phyloP scores from a whole-genome alignment of 1,140 invertebrate genomes.

The Drosophila lacertosa region DNA sequence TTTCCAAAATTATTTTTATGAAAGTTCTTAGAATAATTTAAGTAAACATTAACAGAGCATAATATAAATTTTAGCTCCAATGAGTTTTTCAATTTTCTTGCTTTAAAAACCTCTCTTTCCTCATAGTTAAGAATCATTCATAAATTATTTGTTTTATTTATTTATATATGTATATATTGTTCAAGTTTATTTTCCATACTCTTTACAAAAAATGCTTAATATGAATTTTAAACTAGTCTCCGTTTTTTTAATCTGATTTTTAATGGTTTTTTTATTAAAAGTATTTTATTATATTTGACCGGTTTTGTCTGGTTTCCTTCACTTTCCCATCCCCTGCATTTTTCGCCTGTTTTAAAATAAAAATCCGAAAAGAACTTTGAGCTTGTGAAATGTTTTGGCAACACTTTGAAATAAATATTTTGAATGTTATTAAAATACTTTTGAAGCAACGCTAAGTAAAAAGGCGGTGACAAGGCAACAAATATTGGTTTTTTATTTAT shows the following conservation, averaged over 20 bases:
- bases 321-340: background rate
- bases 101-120: too few relatives aligned
- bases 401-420: conserved; percentile 17
- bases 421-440: conserved; percentile 30
- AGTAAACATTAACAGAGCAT: too few relatives aligned
- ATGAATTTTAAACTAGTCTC: background rate
- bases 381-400: conserved; percentile 22
- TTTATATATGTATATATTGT: too few relatives aligned
- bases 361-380: conserved; percentile 7
- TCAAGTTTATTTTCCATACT: background rate
- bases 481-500: background rate
- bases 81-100: too few relatives aligned
- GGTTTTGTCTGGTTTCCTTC: background rate
- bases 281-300: background rate
- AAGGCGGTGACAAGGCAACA: conserved; percentile 50
- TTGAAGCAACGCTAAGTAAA: conserved; percentile 15
- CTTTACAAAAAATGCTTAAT: too few relatives aligned
- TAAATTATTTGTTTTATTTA: too few relatives aligned
- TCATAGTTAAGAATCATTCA: too few relatives aligned
- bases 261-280: background rate
- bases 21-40: too few relatives aligned
- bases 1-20: too few relatives aligned
- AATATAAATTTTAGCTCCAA: too few relatives aligned
- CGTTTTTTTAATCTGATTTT: background rate
- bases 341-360: background rate